Conservation (phyloP, 2,888 invertebrate genomes). For the Thymelicus lineola region DNA sequence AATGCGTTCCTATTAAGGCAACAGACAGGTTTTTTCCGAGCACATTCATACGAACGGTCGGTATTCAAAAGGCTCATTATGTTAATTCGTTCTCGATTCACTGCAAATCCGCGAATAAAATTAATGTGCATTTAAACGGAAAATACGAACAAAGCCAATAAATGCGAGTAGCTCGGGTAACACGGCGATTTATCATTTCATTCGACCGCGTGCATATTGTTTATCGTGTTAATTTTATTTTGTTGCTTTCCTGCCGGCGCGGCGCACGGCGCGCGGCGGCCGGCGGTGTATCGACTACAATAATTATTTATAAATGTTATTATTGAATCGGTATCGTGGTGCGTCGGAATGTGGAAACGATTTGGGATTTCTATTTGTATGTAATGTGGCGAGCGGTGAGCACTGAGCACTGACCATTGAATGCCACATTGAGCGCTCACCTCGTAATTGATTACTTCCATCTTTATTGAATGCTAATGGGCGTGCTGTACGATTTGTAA, state of each 20-base stretch:
- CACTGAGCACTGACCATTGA: too few species aligned
- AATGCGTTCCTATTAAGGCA: conserved; percentile 34
- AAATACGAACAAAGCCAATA: conserved; percentile 79
- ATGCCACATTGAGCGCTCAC: conserved; percentile 49
- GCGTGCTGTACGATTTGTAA: conserved; percentile 56
- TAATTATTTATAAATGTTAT: conserved; percentile 63
- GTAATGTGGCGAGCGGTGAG: conserved; percentile 48
- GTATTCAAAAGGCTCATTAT: conserved; percentile 77
- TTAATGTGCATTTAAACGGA: conserved; percentile 80
- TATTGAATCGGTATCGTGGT: conserved; percentile 66
- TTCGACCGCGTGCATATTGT: conserved; percentile 72
- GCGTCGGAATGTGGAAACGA: conserved; percentile 72
- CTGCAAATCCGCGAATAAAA: conserved; percentile 79
- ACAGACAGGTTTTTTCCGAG: conserved; percentile 39
- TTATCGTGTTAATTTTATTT: conserved; percentile 81
- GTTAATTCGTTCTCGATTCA: conserved; percentile 79
- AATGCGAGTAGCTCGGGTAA: conserved; percentile 68
- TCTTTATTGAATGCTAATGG: conserved; percentile 68
- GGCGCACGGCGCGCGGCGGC: too few species aligned
- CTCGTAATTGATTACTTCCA: conserved; percentile 61
- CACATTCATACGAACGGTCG: conserved; percentile 52
- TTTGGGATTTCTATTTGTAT: conserved; percentile 66
- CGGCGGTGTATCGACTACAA: conserved; percentile 58
- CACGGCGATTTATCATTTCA: conserved; percentile 76
- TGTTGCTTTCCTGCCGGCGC: conserved; percentile 68